Base-by-base conservation (phyloP, 2,797 vertebrate genomes). In the Catharus ustulatus region DNA sequence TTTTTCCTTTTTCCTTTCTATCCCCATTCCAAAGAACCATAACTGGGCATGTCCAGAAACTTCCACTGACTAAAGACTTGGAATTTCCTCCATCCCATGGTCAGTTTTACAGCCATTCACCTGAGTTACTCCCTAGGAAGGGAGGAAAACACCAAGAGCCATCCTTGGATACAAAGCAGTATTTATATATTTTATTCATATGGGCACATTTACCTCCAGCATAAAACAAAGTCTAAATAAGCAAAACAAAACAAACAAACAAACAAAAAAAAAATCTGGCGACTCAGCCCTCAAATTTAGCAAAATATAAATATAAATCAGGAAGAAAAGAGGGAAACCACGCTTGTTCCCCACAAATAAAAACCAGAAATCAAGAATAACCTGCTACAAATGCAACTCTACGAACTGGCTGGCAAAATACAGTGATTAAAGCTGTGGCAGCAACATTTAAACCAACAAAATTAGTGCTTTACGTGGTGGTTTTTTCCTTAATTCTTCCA, bases 141-240 rank as follows among this genome's bases (percentile, higher is more conserved):
- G 63, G 43, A 96, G 64, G 71, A 95, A 96, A 11, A 32, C 22
- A 32, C 52, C 68, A 42, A 79, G 95, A 97, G 91, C 69, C 97
- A 6, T 87, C 85, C 94, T 96, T 81, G 87, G 96, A 93, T 98
- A 98, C 98, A 98, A 98, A 98, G 97, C 97, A 95, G 97, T 97
- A 97, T 98, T 98, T 97, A 97, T 98, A 97, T 96, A 97, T 98
- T 98, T 90, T 98, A 98, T 98, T 98, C 98, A 97, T 98, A 97
- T 32, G 90, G 93, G 97, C 96, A 82, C 97, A 84, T 98, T 97
- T 97, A 96, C 97, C 94, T 97, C 84, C 79, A 93, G 95, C 95
- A 87, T 94, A 94, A 96, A 96, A 91, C 91, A 93, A 95, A 78
- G 88, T 90, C 95, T 87, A 51, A 95, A 93, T 83, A 97, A 97